Conservation (phyloP, 2,113 vertebrate genomes). For the Rhinoptilus africanus region DNA sequence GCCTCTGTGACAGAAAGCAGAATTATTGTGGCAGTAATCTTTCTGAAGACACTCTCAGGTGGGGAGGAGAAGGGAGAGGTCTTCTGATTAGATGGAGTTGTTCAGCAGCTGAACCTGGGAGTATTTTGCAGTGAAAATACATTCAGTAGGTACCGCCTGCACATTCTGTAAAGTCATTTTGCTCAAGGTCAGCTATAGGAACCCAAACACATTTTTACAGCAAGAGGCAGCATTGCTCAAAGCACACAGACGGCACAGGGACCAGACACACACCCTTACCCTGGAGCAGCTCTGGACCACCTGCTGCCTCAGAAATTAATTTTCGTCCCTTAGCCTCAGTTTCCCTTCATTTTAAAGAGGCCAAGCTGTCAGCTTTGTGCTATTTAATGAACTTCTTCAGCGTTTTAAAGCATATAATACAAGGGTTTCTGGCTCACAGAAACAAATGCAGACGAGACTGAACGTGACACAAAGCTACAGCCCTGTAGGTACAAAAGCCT, state of each 20-base stretch:
- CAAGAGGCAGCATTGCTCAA: neutral
- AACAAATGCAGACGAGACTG: neutral
- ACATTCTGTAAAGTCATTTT: neutral
- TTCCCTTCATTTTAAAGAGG: neutral
- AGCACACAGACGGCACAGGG: neutral
- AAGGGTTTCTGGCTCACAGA: neutral
- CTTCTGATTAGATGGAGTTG: neutral
- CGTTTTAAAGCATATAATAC: neutral
- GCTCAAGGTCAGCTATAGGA: neutral
- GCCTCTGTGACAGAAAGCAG: neutral
- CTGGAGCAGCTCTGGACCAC: neutral
- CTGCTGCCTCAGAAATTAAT: neutral
- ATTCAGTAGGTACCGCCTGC: neutral
- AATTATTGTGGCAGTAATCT: neutral
- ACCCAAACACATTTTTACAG: neutral
- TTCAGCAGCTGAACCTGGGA: neutral
- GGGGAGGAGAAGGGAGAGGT: neutral
- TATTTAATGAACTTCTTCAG: neutral
- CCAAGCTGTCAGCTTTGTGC: neutral
- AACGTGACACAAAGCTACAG: neutral
- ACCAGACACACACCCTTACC: too few relatives aligned
- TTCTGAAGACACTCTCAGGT: neutral
- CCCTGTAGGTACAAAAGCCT: neutral
- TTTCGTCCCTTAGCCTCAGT: neutral
- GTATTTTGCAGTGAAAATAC: neutral